phyloP scores from a whole-genome alignment of 2,113 vertebrate genomes.

The Clinocottus analis region DNA sequence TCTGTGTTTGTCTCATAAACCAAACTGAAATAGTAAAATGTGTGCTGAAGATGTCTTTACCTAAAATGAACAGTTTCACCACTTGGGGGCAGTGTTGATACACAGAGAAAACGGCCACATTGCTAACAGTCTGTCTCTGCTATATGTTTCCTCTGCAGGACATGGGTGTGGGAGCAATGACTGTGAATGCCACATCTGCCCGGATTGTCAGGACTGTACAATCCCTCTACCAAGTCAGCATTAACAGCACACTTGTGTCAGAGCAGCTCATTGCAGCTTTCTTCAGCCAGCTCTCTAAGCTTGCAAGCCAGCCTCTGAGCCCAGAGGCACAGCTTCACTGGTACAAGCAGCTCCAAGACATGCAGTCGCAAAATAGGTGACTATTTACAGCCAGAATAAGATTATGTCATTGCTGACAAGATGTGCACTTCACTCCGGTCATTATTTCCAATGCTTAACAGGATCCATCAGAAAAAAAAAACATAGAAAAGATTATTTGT shows the following conservation, averaged over 20 bases:
- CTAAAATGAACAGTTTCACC: conserved; percentile 46
- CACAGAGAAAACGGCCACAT: conserved; percentile 13
- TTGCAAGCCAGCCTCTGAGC: conserved; percentile 51
- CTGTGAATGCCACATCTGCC: conserved; percentile 57
- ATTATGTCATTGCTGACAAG: not conserved
- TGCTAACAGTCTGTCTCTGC: conserved; percentile 17
- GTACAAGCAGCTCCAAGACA: conserved; percentile 54
- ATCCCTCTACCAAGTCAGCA: conserved; percentile 61
- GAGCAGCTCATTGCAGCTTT: conserved; percentile 58
- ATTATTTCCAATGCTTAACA: not conserved
- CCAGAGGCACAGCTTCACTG: conserved; percentile 50
- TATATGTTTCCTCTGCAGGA: conserved; percentile 62
- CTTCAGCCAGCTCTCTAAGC: conserved; percentile 7
- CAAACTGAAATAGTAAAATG: not conserved
- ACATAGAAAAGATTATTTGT: not conserved
- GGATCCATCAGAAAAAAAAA: not conserved
- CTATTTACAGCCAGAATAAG: not conserved
- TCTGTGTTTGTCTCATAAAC: not conserved
- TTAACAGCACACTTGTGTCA: conserved; percentile 45
- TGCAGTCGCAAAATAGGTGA: conserved; percentile 75
- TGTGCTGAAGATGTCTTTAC: not conserved
- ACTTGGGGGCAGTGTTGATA: conserved; percentile 78
- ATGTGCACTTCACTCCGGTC: not conserved
- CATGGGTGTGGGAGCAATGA: conserved; percentile 49
- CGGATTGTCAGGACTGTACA: conserved; percentile 65